Base-by-base conservation (phyloP, 1,140 invertebrate genomes). In the Drosophila yakuba region DNA sequence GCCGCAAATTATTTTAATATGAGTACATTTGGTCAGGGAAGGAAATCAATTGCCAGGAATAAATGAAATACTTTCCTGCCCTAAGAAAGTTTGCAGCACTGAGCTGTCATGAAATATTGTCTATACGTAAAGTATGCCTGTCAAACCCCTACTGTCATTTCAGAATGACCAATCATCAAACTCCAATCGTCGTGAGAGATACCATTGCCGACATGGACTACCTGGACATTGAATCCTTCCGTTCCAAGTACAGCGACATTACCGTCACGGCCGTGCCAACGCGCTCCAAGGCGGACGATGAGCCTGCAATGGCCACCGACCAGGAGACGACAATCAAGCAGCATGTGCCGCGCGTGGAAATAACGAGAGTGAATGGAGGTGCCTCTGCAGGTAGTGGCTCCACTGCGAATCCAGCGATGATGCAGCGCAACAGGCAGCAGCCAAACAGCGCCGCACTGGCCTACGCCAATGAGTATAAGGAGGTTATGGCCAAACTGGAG, bases 401-500 rank as follows among this genome's bases (percentile, higher is more conserved):
- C 8, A 10, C 25, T 3, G 39, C 15, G 4, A 66, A 5, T 54
- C 48, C 41, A 32, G 17, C 11, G 15, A 28, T 48, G 52, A 15
- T 35, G n/a, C 56, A 47, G 11, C 57, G 67, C 15, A 48, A 20
- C 28, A 57, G 38, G 8, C 69, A 56, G n/a, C 73, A 81, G 20
- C 68, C 69, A 20, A 62, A 47, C 23, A 36, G 59, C 5, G 44
- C 45, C 7, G 66, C 80, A 1, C 17, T 51, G 0, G 69, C 43
- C 4, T 88, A 80, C n/a, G 80, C 80, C 15, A 84, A 25, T 17
- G 84, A 88, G 38, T 88, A 88, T 36, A 74, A 78, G 36, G 60
- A 84, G 61, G 73, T 89, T 35, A 35, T 88, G 84, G 85, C 77
- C 51, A 88, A 88, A 10, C 36, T 88, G 28, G 84, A 88, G 61